A percentile compares a stretch with the other conserved stretches of the same genome.
Evolutionary conservation across 2,888 invertebrate species (phyloP).

Genomic region (Drosophila nr. perissopoda): DNA sequence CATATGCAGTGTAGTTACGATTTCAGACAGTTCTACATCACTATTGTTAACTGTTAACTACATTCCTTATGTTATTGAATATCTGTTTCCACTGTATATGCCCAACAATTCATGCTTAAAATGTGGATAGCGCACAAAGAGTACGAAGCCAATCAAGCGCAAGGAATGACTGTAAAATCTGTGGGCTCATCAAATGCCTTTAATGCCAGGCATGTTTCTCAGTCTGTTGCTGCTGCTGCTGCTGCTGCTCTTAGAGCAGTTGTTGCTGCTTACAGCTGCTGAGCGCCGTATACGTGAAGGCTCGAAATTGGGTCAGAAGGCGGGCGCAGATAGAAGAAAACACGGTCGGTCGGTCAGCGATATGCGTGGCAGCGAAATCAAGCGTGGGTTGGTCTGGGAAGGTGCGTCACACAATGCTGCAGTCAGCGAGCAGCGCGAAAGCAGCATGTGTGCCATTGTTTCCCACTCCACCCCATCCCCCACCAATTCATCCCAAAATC

Average conservation of each 20-base stretch:
- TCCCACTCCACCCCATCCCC: neutral
- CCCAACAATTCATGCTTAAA: slow-evolving; percentile 18
- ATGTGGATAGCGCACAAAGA: slow-evolving; percentile 41
- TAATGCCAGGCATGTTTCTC: slow-evolving; percentile 57
- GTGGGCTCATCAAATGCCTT: slow-evolving; percentile 69
- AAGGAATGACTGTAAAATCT: slow-evolving; percentile 74
- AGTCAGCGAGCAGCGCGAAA: neutral
- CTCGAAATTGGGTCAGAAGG: slow-evolving; percentile 70
- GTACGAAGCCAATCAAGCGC: slow-evolving; percentile 69
- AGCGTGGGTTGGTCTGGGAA: slow-evolving; percentile 1
- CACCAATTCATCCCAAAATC: slow-evolving; percentile 7
- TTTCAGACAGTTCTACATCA: neutral
- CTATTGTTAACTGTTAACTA: neutral
- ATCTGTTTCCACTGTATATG: neutral
- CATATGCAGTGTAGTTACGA: too few relatives aligned
- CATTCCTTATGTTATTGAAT: neutral
- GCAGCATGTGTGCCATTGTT: neutral
- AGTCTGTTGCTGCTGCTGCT: slow-evolving; percentile 11
- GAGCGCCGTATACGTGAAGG: slow-evolving; percentile 70
- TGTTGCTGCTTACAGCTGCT: slow-evolving; percentile 36
- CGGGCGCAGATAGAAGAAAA: slow-evolving; percentile 30
- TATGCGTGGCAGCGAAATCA: slow-evolving; percentile 26
- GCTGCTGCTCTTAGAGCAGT: neutral
- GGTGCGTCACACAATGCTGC: neutral
- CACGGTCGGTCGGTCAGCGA: slow-evolving; percentile 13